These are phyloP conservation scores for Carollia perspicillata DNA, from an alignment of 2,113 vertebrate species.

Conservation along the genomic window DNA sequence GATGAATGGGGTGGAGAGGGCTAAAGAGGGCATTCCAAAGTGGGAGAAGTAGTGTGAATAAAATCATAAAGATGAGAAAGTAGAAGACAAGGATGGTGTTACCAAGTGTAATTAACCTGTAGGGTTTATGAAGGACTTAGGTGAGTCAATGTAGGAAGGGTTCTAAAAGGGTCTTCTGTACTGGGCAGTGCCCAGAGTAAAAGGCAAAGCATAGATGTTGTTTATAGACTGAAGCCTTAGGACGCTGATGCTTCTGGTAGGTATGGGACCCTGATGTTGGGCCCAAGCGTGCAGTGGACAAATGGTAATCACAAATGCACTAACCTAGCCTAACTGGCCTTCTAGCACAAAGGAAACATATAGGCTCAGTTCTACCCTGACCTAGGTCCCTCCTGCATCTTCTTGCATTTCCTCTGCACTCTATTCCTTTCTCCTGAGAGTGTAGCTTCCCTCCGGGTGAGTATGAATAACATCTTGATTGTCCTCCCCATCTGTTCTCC, in stretches of 20 bases:
- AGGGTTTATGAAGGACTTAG: not conserved
- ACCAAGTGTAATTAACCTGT: not conserved
- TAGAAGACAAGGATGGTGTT: not conserved
- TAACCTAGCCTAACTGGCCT: not conserved
- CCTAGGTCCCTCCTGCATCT: not conserved
- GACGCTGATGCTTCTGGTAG: not conserved
- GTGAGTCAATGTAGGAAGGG: not conserved
- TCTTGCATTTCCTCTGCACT: not conserved
- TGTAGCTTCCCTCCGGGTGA: not conserved
- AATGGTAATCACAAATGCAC: not conserved
- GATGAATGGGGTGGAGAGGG: not conserved
- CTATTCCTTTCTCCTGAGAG: not conserved
- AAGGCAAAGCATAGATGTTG: not conserved
- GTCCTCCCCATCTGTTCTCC: not conserved
- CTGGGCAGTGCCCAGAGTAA: not conserved
- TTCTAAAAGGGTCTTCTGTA: not conserved
- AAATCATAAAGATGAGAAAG: not conserved
- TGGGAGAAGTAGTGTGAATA: not conserved
- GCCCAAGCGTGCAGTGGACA: not conserved
- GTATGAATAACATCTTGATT: not conserved
- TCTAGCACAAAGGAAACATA: not conserved
- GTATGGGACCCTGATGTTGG: not conserved
- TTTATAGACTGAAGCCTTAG: not conserved
- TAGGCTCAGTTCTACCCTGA: not conserved
- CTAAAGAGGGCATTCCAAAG: not conserved